Percentiles rank a stretch among this genome's conserved stretches.
These are phyloP conservation scores for Nephrocerus scutellatus DNA, from an alignment of 2,888 invertebrate species.

Conservation along the genomic window DNA sequence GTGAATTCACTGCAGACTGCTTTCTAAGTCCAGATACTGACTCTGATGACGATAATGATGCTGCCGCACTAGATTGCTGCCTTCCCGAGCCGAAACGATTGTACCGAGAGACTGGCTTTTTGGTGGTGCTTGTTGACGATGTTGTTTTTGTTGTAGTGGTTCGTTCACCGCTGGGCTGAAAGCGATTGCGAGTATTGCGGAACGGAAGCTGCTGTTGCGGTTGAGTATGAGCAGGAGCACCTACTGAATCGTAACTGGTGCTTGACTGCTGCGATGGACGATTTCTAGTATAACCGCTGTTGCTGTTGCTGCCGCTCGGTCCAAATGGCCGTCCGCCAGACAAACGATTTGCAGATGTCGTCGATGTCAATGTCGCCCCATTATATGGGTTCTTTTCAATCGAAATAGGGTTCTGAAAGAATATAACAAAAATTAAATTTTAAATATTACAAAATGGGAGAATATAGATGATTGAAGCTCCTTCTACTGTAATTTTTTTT, in stretches of 20 bases:
- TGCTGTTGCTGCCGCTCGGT: conserved; percentile 29
- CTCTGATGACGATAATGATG: conserved; percentile 16
- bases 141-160: conserved; percentile 24
- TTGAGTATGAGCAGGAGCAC: conserved; percentile 20
- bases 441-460: too few relatives aligned
- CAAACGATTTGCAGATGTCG: conserved; percentile 32
- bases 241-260: conserved; percentile 18
- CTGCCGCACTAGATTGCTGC: conserved; percentile 9
- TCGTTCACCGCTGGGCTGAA: conserved; percentile 33
- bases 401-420: too few relatives aligned
- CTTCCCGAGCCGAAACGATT: conserved; percentile 35
- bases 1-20: conserved; percentile 18
- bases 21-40: too few relatives aligned
- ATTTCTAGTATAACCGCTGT: conserved; percentile 32
- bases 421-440: too few relatives aligned
- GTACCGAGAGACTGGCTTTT: conserved; percentile 30
- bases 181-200: conserved; percentile 39
- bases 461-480: too few relatives aligned
- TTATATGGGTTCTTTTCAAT: too few relatives aligned
- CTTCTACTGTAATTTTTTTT: too few relatives aligned
- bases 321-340: conserved; percentile 25
- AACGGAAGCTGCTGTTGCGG: conserved; percentile 34
- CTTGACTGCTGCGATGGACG: conserved; percentile 29
- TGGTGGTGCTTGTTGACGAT: conserved; percentile 26
- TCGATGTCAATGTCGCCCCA: too few relatives aligned